Conservation (phyloP, 2,113 vertebrate genomes). For the Ariopsis seemanni region DNA sequence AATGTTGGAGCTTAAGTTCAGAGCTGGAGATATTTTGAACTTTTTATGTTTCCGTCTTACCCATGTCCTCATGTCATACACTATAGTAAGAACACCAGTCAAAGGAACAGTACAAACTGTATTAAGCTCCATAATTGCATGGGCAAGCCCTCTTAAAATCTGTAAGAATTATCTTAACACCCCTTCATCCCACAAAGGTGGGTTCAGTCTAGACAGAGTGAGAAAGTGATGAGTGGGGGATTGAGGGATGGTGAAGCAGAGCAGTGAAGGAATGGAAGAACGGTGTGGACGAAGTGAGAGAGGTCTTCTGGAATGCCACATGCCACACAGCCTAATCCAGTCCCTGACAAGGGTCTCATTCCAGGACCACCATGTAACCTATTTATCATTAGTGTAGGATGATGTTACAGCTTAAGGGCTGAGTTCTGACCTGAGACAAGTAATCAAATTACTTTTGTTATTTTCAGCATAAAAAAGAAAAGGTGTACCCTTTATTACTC, state of each 20-base stretch:
- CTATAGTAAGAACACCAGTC: neutral
- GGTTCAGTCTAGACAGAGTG: constrained; percentile 50
- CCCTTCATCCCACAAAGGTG: constrained; percentile 32
- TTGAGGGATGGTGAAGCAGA: neutral
- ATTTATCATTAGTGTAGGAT: neutral
- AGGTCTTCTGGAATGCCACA: constrained; percentile 26
- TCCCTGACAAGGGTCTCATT: constrained; percentile 53
- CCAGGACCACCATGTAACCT: constrained; percentile 39
- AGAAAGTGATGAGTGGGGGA: constrained; percentile 45
- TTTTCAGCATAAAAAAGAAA: neutral
- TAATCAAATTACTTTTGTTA: neutral
- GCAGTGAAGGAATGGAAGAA: neutral
- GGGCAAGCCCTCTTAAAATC: neutral
- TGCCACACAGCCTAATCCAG: constrained; percentile 53
- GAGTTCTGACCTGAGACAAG: constrained; percentile 11
- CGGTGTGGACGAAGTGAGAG: neutral
- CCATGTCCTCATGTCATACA: neutral
- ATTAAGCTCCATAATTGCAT: constrained; percentile 23
- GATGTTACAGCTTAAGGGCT: neutral
- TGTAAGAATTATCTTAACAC: constrained; percentile 41
- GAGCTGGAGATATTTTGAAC: neutral
- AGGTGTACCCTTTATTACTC: neutral
- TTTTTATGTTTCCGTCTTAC: neutral
- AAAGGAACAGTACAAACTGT: constrained; percentile 18
- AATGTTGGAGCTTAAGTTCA: neutral